Evolutionary conservation across 2,113 vertebrate species (phyloP).

Genomic region (Muntiacus reevesi): DNA sequence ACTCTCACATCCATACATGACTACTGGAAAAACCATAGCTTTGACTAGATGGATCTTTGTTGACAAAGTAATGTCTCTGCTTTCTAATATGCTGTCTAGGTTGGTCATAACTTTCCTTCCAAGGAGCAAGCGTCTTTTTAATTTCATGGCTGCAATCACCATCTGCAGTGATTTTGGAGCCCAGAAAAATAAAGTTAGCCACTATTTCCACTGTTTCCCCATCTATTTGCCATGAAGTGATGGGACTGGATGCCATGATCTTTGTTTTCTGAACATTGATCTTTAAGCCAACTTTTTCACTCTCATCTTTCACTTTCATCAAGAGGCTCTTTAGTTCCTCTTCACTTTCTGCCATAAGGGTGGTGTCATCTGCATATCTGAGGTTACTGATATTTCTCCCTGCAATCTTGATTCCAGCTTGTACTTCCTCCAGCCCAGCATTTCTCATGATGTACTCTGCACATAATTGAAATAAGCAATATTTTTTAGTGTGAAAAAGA

Average conservation of each 20-base stretch:
- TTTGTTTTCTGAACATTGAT: not conserved
- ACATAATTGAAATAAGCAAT: not conserved
- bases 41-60: not conserved
- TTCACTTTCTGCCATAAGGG: not conserved
- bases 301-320: not conserved
- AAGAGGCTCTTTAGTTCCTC: not conserved
- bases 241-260: not conserved
- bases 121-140: not conserved
- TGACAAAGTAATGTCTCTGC: not conserved
- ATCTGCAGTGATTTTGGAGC: not conserved
- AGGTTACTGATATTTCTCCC: not conserved
- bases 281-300: not conserved
- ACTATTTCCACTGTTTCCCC: not conserved
- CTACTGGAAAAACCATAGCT: not conserved
- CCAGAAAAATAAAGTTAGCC: not conserved
- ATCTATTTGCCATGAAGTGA: not conserved
- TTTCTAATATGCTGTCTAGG: not conserved
- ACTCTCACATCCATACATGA: not conserved
- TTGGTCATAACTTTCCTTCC: not conserved
- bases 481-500: not conserved
- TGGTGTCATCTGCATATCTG: not conserved
- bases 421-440: not conserved
- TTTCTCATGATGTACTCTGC: not conserved
- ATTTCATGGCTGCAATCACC: not conserved
- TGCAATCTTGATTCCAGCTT: not conserved